Evolutionary conservation across 1,140 invertebrate genomes (phyloP), one percentile per base, ranked within the genome.

Genomic region (Panagrolaimus sp.): DNA sequence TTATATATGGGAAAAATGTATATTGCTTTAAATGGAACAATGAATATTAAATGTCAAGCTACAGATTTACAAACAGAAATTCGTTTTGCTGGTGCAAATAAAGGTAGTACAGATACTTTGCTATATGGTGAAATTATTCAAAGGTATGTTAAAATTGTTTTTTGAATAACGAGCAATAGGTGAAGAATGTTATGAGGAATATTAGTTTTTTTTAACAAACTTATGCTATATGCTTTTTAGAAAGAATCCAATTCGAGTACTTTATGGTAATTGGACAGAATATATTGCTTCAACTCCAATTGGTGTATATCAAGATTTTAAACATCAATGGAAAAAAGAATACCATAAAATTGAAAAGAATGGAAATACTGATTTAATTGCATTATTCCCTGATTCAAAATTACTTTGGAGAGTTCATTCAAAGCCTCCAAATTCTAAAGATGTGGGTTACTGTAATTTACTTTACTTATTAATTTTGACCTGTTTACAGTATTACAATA

Each of bases 1-100:
- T 91, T 98, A 46, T 91, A 97, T 73, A 92, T 96, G 31, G 94
- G 94, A 44, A 92, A 93, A 83, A 86, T 97, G 14, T 98, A 93
- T 93, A 93, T 97, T 84, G 93, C 96, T 84, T 92, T 95, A 74
- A 48, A 27, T 66, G 46, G 25, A 63, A 44, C 57, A 42, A 44
- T 65, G 45, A 23, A 46, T 47, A 31, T 64, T 46, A 31, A 27
- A 46, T 64, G 38, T 38, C 44, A 16, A 8, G 11, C 13, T 11
- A 64, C 63, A 5, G 11, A 43, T 1, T 43, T 42, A 23, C 20
- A 64, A 11, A 44, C 38, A 14, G 38, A 64, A 44, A 25, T 64
- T n/a, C 42, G 23, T 14, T 64, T 64, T 42, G 43, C 23, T n/a
- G 63, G 63, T 20, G 14, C 63, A 23, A 23, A 23, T 64, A 20